Conservation (phyloP, 2,113 vertebrate species). For the Phainopepla nitens region DNA sequence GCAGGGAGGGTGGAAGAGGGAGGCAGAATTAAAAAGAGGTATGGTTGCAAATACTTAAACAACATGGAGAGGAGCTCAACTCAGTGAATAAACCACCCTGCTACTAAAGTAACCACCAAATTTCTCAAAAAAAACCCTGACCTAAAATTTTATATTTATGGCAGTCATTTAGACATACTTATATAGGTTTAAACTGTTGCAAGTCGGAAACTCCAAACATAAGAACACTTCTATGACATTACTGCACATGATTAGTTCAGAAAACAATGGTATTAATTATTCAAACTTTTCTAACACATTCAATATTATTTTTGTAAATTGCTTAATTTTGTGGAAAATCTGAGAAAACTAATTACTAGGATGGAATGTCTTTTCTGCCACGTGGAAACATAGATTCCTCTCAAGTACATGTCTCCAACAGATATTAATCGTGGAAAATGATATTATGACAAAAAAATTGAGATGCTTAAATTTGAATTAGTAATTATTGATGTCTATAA, state of each 20-base stretch:
- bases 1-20: fast-evolving
- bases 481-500: neutral
- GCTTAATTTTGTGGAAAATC: neutral
- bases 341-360: neutral
- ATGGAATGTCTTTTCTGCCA: neutral
- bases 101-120: neutral
- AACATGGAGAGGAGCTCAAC: neutral
- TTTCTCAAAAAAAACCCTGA: neutral
- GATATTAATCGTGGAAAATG: neutral
- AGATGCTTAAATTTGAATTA: neutral
- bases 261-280: neutral
- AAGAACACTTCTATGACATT: neutral
- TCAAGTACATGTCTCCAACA: neutral
- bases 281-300: neutral
- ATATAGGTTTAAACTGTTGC: neutral
- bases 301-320: neutral
- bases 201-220: neutral
- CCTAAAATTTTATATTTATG: neutral
- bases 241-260: neutral
- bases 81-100: neutral
- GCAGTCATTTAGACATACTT: neutral
- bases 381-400: neutral
- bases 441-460: neutral
- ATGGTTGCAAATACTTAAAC: neutral
- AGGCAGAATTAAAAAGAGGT: too few species aligned